Evolutionary conservation across 2,113 vertebrate genomes (phyloP).

Genomic region (Ginglymostoma cirratum): DNA sequence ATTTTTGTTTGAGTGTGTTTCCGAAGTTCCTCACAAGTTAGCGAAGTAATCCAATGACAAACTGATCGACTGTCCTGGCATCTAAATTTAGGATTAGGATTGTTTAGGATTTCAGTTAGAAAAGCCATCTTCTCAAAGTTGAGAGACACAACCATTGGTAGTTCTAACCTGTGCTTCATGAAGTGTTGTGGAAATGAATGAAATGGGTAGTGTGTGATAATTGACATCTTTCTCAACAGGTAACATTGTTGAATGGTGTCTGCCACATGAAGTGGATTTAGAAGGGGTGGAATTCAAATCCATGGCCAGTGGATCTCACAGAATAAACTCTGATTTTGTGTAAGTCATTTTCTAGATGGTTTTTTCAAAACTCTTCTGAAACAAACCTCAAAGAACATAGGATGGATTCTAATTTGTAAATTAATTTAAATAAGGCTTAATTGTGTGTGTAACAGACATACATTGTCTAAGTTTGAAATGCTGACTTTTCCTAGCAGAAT

Average conservation of each 20-base stretch:
- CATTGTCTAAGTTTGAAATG: background rate
- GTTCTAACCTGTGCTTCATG: background rate
- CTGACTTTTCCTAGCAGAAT: background rate
- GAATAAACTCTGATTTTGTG: conserved; percentile 93
- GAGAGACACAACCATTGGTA: background rate
- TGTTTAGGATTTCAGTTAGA: background rate
- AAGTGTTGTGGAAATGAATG: background rate
- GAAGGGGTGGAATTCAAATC: conserved; percentile 98
- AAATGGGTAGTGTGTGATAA: background rate
- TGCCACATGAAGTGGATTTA: conserved; percentile 87
- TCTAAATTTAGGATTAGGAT: background rate
- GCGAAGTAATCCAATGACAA: background rate
- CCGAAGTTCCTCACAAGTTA: background rate
- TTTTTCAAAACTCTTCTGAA: background rate
- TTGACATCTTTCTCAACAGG: conserved; percentile 56
- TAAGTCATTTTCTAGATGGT: conserved; percentile 52
- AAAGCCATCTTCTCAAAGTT: background rate
- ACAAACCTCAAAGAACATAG: background rate
- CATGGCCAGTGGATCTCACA: conserved; percentile 94
- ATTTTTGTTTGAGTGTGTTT: no score
- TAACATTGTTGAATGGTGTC: conserved; percentile 94
- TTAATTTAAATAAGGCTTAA: background rate
- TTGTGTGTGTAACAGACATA: background rate
- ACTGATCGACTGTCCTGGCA: no score
- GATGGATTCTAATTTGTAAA: background rate